A percentile compares a stretch with the other conserved stretches of the same genome.
Conservation (phyloP, 1,140 invertebrate genomes). For the Mamestra configurata region DNA sequence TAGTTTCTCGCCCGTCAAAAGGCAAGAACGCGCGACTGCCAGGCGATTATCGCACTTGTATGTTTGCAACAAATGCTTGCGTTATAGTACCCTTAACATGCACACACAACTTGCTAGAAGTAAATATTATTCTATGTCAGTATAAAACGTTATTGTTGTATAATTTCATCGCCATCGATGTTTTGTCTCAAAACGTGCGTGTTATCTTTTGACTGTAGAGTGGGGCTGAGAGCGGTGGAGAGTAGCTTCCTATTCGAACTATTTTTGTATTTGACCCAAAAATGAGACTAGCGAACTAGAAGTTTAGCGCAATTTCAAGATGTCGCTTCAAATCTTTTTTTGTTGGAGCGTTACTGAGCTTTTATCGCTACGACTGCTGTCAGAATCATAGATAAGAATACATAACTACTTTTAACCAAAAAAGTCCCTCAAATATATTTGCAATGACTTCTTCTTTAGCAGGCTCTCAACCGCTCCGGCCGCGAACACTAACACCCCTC, state of each 20-base stretch:
- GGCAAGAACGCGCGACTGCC: background rate
- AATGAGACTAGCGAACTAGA: background rate
- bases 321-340: too few species aligned
- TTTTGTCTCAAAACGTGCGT: constrained; percentile 16
- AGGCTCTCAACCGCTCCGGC: constrained; percentile 19
- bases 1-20: too few species aligned
- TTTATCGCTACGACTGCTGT: background rate
- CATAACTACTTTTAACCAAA: too few species aligned
- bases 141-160: background rate
- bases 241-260: background rate
- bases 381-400: background rate
- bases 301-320: too few species aligned
- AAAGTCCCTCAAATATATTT: too few species aligned
- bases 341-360: too few species aligned
- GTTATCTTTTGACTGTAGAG: background rate
- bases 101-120: constrained; percentile 18
- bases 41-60: too few species aligned
- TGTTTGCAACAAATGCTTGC: background rate
- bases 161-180: background rate
- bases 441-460: too few species aligned
- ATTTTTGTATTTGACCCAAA: background rate
- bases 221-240: background rate
- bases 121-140: constrained; percentile 2
- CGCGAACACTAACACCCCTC: constrained; percentile 23
- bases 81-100: constrained; percentile 16